phyloP scores from a whole-genome alignment of 2,113 vertebrate species.

The Eulemur rufifrons region DNA sequence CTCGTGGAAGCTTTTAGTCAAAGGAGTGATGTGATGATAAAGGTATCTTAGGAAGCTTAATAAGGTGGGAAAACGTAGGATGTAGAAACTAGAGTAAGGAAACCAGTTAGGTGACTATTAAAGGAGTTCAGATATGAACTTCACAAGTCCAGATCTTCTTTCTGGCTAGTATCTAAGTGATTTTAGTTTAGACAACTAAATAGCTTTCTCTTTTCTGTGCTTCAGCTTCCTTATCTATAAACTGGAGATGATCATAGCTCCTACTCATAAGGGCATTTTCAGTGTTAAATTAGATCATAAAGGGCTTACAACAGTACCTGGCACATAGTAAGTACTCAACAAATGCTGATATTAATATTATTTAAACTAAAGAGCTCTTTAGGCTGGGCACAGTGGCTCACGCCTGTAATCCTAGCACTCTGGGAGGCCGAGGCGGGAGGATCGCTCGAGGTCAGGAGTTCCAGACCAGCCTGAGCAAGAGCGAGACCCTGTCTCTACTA shows the following conservation, averaged over 20 bases:
- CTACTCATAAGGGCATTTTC: neutral
- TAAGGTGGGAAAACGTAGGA: neutral
- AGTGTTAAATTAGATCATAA: slow-evolving; percentile 5
- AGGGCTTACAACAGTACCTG: neutral
- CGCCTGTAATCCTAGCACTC: too few species aligned
- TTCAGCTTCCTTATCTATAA: slow-evolving; percentile 19
- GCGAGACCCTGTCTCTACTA: too few species aligned
- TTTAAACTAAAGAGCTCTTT: slow-evolving; percentile 11
- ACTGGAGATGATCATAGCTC: neutral
- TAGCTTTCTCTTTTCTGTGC: neutral
- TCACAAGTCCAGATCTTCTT: slow-evolving; percentile 34
- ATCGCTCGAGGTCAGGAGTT: too few species aligned
- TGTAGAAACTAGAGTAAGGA: neutral
- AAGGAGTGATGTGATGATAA: neutral
- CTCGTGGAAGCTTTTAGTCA: neutral
- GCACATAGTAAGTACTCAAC: neutral
- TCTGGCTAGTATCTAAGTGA: neutral
- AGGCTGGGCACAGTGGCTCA: neutral
- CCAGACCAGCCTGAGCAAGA: too few species aligned
- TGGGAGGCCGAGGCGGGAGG: too few species aligned
- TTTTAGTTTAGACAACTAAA: slow-evolving; percentile 20
- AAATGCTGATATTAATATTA: neutral
- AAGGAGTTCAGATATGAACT: neutral
- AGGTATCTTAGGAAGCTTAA: neutral
- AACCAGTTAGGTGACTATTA: slow-evolving; percentile 11